A percentile compares a stretch with the other conserved stretches of the same genome.
Conservation (phyloP, 2,113 vertebrate genomes). For the Tenrec ecaudatus region DNA sequence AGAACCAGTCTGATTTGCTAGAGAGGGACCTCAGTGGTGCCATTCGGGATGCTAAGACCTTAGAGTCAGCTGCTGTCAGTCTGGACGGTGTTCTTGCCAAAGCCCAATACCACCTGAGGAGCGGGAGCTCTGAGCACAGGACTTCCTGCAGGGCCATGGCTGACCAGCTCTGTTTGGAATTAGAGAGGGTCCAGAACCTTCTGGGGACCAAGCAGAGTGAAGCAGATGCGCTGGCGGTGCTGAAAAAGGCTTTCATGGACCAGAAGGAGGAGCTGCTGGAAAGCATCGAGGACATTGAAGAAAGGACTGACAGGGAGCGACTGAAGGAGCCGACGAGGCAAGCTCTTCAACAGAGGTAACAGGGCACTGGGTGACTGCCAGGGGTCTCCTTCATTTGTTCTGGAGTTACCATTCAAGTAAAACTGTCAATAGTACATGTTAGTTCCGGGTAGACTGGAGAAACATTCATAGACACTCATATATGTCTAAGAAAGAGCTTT, state of each 20-base stretch:
- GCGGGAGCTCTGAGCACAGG: constrained; percentile 86
- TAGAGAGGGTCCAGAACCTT: constrained; percentile 92
- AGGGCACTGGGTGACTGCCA: rapidly evolving
- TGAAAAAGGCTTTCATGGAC: constrained; percentile 91
- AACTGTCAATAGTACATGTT: neutral
- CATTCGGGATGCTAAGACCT: constrained; percentile 86
- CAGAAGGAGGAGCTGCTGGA: constrained; percentile 92
- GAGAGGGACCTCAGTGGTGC: constrained; percentile 86
- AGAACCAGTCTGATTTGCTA: constrained; percentile 89
- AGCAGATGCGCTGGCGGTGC: constrained; percentile 90
- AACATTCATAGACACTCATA: no score
- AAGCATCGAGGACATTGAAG: constrained; percentile 91
- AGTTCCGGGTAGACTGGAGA: neutral
- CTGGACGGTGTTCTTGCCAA: constrained; percentile 92
- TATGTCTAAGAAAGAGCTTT: no score
- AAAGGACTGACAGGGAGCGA: constrained; percentile 88
- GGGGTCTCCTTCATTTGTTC: neutral
- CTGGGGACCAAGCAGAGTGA: constrained; percentile 96
- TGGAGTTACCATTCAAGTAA: neutral
- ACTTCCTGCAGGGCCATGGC: constrained; percentile 92
- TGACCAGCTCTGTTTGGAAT: constrained; percentile 87
- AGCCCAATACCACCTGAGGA: constrained; percentile 92
- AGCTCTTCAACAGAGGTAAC: constrained; percentile 95
- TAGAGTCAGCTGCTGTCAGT: constrained; percentile 89
- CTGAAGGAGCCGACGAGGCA: constrained; percentile 90